phyloP scores from a whole-genome alignment of 2,113 vertebrate species.

The Lophius piscatorius region DNA sequence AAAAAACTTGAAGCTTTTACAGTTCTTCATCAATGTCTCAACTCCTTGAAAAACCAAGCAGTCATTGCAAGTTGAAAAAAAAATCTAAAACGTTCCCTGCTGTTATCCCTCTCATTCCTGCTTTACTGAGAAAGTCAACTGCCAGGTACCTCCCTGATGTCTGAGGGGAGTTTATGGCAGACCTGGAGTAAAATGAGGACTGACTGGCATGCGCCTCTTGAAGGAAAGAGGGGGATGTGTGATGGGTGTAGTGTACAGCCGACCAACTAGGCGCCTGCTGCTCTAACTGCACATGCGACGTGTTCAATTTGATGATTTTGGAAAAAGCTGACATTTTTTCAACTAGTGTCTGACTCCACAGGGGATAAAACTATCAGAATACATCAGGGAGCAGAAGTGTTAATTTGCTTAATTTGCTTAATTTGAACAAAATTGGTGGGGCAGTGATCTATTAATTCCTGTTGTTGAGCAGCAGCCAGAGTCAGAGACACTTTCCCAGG shows the following conservation, averaged over 20 bases:
- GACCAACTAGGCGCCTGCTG: constrained; percentile 9
- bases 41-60: constrained; percentile 1
- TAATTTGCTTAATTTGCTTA: constrained; percentile 35
- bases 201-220: constrained; percentile 12
- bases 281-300: neutral
- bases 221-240: constrained; percentile 26
- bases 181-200: constrained; percentile 3
- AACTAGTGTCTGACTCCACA: constrained; percentile 41
- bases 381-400: constrained; percentile 55
- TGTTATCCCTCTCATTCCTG: neutral
- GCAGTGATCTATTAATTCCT: constrained; percentile 66
- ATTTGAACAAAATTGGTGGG: constrained; percentile 52
- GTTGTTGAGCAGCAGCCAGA: constrained; percentile 68
- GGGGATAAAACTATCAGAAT: constrained; percentile 44
- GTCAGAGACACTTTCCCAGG: constrained; percentile 68
- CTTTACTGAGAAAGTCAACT: no score
- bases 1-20: constrained; percentile 39
- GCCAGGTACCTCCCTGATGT: constrained; percentile 18
- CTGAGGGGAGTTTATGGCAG: constrained; percentile 16
- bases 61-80: neutral
- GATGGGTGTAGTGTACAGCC: constrained; percentile 16
- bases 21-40: constrained; percentile 47
- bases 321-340: constrained; percentile 39
- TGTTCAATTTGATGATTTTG: constrained; percentile 20
- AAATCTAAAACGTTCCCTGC: neutral